phyloP scores from a whole-genome alignment of 2,113 vertebrate genomes.

The Sterna hirundo region DNA sequence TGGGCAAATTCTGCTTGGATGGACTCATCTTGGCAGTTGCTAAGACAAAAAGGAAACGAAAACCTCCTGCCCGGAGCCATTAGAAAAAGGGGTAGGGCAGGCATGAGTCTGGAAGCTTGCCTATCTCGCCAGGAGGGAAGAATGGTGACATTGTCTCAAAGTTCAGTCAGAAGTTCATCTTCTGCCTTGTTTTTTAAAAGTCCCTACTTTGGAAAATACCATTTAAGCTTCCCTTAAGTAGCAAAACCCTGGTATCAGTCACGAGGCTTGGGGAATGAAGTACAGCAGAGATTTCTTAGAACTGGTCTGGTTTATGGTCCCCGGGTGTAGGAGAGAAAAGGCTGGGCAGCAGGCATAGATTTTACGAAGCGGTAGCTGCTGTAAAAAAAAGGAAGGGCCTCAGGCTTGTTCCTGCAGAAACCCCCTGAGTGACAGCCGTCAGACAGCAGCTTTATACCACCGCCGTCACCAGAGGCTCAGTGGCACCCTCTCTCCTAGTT shows the following conservation, averaged over 20 bases:
- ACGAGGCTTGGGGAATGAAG: not conserved
- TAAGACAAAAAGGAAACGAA: not conserved
- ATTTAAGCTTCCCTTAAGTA: not conserved
- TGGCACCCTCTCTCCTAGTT: not conserved
- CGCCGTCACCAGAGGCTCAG: rapidly evolving
- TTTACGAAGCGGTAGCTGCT: not conserved
- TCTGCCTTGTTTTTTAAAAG: not conserved
- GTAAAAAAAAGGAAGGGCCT: not conserved
- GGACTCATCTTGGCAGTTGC: not conserved
- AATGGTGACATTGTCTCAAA: not conserved
- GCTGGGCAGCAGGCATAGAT: not conserved
- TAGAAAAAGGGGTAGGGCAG: not conserved
- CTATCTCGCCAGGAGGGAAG: not conserved
- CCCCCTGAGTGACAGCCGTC: not conserved
- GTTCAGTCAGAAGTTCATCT: not conserved
- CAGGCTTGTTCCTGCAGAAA: not conserved
- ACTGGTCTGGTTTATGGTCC: not conserved
- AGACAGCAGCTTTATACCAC: not conserved
- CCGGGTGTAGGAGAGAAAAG: not conserved
- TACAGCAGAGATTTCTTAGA: not conserved
- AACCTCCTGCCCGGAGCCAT: not conserved
- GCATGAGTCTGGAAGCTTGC: not conserved
- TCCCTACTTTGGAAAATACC: not conserved
- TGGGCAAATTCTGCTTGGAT: not conserved
- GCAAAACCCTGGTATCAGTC: not conserved